Percentiles rank a stretch among this genome's conserved stretches.
phyloP scores from a whole-genome alignment of 2,888 invertebrate species.

The Linhomoeus sp. region DNA sequence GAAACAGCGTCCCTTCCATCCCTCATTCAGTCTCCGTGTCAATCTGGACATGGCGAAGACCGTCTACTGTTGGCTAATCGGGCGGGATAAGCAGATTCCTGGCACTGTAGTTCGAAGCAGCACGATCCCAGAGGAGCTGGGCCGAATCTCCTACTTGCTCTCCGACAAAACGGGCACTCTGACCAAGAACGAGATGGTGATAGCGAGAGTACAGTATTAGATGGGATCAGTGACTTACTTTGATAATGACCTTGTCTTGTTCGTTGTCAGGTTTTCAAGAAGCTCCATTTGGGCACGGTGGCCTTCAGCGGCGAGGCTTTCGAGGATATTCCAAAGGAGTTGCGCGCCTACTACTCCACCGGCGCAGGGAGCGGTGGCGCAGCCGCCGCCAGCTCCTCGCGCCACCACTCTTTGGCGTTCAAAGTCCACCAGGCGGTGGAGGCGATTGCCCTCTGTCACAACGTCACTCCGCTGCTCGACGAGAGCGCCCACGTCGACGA shows the following conservation, averaged over 20 bases:
- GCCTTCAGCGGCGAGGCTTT: conserved; percentile 68
- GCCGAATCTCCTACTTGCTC: conserved; percentile 73
- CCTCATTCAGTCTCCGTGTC: conserved; percentile 54
- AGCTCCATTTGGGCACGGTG: conserved; percentile 77
- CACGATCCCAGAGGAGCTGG: conserved; percentile 89
- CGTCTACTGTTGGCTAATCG: conserved; percentile 84
- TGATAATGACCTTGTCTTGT: not conserved
- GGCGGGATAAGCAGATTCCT: conserved; percentile 66
- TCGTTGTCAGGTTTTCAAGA: conserved; percentile 50
- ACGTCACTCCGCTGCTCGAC: conserved; percentile 87
- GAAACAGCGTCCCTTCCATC: no score
- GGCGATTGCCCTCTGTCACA: conserved; percentile 83
- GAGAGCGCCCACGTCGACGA: conserved; percentile 19
- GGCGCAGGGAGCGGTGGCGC: no score
- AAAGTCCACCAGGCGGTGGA: conserved; percentile 44
- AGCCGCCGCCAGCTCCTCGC: no score
- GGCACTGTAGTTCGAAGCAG: conserved; percentile 86
- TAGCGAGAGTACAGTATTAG: conserved; percentile 17
- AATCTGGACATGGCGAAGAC: conserved; percentile 95
- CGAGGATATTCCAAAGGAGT: conserved; percentile 41
- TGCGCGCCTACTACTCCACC: not conserved
- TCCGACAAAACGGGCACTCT: conserved; percentile 93
- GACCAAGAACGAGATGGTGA: conserved; percentile 85
- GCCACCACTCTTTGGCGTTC: not conserved
- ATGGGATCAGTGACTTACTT: not conserved